A percentile compares a stretch with the other conserved stretches of the same genome.
Conservation (phyloP, 1,140 invertebrate species). For the Heliconius himera region DNA sequence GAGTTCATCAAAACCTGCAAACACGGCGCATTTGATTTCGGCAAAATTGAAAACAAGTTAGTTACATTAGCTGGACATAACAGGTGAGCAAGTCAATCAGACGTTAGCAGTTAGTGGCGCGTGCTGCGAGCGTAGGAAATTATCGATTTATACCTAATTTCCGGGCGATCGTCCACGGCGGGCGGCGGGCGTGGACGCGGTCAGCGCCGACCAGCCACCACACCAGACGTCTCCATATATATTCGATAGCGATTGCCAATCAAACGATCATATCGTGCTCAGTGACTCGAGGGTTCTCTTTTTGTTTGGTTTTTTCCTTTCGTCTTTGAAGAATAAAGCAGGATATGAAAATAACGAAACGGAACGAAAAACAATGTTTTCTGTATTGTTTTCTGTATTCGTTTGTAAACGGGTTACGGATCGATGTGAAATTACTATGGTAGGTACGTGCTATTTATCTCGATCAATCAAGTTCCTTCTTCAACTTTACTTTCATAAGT, state of each 20-base stretch:
- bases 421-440: slow-evolving; percentile 16
- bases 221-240: slow-evolving; percentile 45
- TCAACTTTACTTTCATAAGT: slow-evolving; percentile 38
- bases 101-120: slow-evolving; percentile 55
- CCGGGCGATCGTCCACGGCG: slow-evolving; percentile 61
- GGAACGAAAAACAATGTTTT: neutral
- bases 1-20: slow-evolving; percentile 13
- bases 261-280: slow-evolving; percentile 48
- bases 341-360: slow-evolving; percentile 6
- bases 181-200: slow-evolving; percentile 64
- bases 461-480: slow-evolving; percentile 32
- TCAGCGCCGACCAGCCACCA: slow-evolving; percentile 45
- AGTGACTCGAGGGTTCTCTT: slow-evolving; percentile 33
- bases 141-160: slow-evolving; percentile 75
- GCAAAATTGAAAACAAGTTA: slow-evolving; percentile 16
- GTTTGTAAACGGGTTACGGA: neutral
- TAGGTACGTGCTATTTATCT: slow-evolving; percentile 23
- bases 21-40: slow-evolving; percentile 14
- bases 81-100: slow-evolving; percentile 56
- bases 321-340: slow-evolving; percentile 30
- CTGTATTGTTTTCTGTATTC: neutral
- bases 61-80: slow-evolving; percentile 33
- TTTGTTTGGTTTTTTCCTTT: slow-evolving; percentile 41
- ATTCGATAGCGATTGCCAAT: slow-evolving; percentile 51
- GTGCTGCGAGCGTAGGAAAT: slow-evolving; percentile 62